Percentiles rank a stretch among this genome's conserved stretches.
Evolutionary conservation across 2,888 invertebrate species (phyloP).

Genomic region (Pedicia rivosa): DNA sequence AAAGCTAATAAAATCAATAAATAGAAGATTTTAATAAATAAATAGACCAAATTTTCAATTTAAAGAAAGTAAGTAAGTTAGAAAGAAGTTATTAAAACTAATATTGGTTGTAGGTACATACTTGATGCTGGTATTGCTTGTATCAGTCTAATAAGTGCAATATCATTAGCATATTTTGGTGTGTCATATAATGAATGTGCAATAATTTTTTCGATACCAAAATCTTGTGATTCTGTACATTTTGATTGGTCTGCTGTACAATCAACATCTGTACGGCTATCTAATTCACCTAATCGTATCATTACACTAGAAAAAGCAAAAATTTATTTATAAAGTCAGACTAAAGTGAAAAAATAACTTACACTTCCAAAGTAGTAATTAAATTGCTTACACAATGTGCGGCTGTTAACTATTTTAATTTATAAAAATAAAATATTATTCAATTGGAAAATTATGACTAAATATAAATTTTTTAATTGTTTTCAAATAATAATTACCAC

Average conservation of each 20-base stretch:
- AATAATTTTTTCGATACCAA: constrained; percentile 32
- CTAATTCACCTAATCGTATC: constrained; percentile 47
- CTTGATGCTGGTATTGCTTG: constrained; percentile 22
- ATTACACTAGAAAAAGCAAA: constrained; percentile 30
- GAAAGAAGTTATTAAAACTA: constrained; percentile 1
- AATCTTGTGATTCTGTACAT: constrained; percentile 37
- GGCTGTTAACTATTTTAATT: no score
- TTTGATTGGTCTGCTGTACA: constrained; percentile 23
- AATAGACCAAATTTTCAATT: background rate
- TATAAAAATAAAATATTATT: no score
- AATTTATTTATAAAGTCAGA: background rate
- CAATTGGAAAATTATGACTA: no score
- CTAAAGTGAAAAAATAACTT: constrained; percentile 14
- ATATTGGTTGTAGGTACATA: constrained; percentile 4
- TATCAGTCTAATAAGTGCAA: constrained; percentile 36
- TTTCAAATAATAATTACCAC: no score
- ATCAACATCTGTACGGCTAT: constrained; percentile 30
- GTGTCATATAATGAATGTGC: constrained; percentile 37
- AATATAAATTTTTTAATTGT: no score
- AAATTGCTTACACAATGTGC: constrained; percentile 41
- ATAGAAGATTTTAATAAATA: background rate
- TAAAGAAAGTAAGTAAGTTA: background rate
- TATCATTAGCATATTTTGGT: constrained; percentile 37
- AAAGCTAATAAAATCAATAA: constrained; percentile 15
- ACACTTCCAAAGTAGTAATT: constrained; percentile 30